Percentiles rank a stretch among this genome's conserved stretches.
phyloP scores from a whole-genome alignment of 2,888 invertebrate species.

The Drosophila infuscata region DNA sequence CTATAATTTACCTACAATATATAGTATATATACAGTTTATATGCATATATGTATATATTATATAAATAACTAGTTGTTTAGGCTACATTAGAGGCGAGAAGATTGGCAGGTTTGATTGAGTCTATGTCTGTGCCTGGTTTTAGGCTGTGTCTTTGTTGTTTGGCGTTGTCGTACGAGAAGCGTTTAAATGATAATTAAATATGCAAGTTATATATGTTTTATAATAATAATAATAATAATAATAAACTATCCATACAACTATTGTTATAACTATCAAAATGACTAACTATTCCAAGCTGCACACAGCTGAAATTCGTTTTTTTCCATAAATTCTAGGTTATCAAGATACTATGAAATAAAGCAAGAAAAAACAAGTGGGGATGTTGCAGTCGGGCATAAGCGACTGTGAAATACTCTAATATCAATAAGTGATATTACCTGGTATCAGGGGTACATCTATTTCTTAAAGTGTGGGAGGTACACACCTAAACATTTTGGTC shows the following conservation, averaged over 20 bases:
- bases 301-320: not conserved
- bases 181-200: slow-evolving; percentile 66
- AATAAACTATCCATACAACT: slow-evolving; percentile 39
- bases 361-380: not conserved
- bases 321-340: not conserved
- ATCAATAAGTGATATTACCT: not conserved
- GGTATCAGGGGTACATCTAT: not conserved
- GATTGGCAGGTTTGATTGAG: slow-evolving; percentile 54
- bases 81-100: slow-evolving; percentile 63
- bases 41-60: slow-evolving; percentile 23
- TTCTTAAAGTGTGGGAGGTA: not conserved
- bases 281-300: not conserved
- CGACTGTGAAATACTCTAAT: not conserved
- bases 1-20: slow-evolving; percentile 37
- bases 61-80: slow-evolving; percentile 56
- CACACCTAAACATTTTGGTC: not conserved
- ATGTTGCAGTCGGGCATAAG: not conserved
- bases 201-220: slow-evolving; percentile 43
- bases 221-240: slow-evolving; percentile 4
- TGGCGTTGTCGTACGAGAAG: slow-evolving; percentile 71
- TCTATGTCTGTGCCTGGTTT: slow-evolving; percentile 65
- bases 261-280: slow-evolving; percentile 21
- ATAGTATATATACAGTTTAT: slow-evolving; percentile 8
- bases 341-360: not conserved
- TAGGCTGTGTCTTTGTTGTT: slow-evolving; percentile 79